Percentiles rank a stretch among this genome's conserved stretches.
Conservation (phyloP, 2,888 invertebrate genomes). For the Deilephila elpenor region DNA sequence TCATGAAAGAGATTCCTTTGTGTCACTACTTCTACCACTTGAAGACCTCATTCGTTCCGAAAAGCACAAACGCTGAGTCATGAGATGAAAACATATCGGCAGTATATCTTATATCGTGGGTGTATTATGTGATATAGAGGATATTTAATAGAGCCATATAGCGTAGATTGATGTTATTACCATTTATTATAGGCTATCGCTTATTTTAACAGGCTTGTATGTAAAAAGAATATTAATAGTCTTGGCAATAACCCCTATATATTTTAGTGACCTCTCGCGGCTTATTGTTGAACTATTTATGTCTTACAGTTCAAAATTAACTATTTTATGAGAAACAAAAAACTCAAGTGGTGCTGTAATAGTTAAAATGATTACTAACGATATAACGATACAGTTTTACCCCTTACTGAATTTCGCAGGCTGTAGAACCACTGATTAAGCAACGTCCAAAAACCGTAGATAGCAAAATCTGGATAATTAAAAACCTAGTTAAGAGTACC, state of each 20-base stretch:
- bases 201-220: not conserved
- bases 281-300: too few species aligned
- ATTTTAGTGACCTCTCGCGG: not conserved
- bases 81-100: not conserved
- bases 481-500: not conserved
- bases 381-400: too few species aligned
- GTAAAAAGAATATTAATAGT: not conserved
- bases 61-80: slow-evolving; percentile 11
- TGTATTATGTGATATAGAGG: not conserved
- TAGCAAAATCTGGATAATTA: not conserved
- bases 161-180: not conserved
- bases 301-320: too few species aligned
- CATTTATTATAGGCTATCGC: not conserved
- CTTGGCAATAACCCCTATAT: not conserved
- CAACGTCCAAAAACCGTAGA: not conserved
- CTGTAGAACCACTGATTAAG: not conserved
- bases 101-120: not conserved
- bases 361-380: too few species aligned
- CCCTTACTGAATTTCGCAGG: too few species aligned
- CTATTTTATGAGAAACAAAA: too few species aligned
- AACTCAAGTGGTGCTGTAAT: too few species aligned
- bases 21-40: not conserved
- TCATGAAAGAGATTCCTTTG: slow-evolving; percentile 17
- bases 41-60: not conserved
- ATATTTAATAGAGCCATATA: not conserved